Percentiles rank a stretch among this genome's conserved stretches.
phyloP scores from a whole-genome alignment of 2,888 invertebrate genomes.

The Drosophila nr. fundita region DNA sequence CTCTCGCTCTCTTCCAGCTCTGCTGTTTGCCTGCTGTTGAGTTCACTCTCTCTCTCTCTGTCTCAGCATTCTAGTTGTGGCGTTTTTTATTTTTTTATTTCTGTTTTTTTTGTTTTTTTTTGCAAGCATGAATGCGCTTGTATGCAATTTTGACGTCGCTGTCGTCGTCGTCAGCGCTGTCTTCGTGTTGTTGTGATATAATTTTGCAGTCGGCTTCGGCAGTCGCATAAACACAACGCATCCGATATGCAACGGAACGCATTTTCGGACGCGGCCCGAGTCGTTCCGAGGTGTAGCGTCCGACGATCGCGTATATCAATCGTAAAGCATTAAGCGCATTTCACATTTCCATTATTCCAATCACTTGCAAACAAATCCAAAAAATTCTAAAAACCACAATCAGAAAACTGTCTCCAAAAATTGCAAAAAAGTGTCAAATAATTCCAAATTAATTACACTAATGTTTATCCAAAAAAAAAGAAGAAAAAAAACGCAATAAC shows the following conservation, averaged over 20 bases:
- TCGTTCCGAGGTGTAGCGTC: conserved; percentile 85
- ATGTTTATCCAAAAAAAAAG: background rate
- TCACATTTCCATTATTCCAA: conserved; percentile 66
- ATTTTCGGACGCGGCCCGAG: conserved; percentile 86
- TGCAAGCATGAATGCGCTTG: conserved; percentile 72
- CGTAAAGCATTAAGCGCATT: conserved; percentile 83
- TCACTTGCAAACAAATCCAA: conserved; percentile 44
- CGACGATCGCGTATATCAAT: conserved; percentile 85
- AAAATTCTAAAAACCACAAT: conserved; percentile 27
- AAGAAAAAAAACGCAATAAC: conserved; percentile 6
- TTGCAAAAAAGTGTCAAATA: conserved; percentile 31
- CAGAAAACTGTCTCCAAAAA: conserved; percentile 5
- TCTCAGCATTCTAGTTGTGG: conserved; percentile 65
- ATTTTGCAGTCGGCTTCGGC: conserved; percentile 83
- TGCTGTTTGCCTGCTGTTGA: conserved; percentile 1
- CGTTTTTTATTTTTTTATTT: conserved; percentile 20
- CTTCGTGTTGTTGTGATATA: conserved; percentile 84
- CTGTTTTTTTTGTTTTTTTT: conserved; percentile 34
- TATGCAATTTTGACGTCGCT: conserved; percentile 69
- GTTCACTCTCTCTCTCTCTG: conserved; percentile 29
- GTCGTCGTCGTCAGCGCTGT: conserved; percentile 61
- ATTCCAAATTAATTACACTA: background rate
- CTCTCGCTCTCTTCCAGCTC: conserved; percentile 22
- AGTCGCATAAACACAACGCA: conserved; percentile 86
- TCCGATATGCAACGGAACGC: conserved; percentile 86